Base-by-base conservation (phyloP, 2,113 vertebrate genomes). In the Melanerpes aurifrons region DNA sequence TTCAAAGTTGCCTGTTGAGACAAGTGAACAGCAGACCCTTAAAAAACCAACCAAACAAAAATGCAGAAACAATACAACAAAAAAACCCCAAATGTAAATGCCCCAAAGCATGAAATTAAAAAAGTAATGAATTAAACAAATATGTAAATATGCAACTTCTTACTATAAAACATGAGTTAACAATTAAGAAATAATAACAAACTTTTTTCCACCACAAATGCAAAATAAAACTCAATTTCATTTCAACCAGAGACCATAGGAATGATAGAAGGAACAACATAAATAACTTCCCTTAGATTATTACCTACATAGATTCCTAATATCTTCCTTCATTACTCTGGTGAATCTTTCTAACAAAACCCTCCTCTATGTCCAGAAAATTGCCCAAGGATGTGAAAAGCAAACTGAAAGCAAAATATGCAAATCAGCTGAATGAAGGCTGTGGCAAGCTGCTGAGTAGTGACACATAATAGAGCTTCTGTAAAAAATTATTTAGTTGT, bases 251-350 rank as follows among this genome's bases (percentile, higher is more conserved):
- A 86, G 24, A 82, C 10, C 4, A 22, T 0, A 40, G 8, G 35
- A 82, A 68, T 14, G 10, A n/a, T 32, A 76, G 20, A 73, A 59
- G 1, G 10, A 77, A 67, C 25, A 15, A 54, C 6, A 75, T 63
- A 76, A 82, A 16, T 17, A 72, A 48, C 82, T 6, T 37, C 12
- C 37, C 2, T 40, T 63, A 70, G 11, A 68, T 2, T 20, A 48
- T 54, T 32, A 70, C 0, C 1, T 6, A 68, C 3, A 22, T 20
- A 29, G 15, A 2, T 71, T 75, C 37, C 26, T 18, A 72, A 5
- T 28, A 78, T 66, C 76, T 69, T 40, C 9, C 13, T 47, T 47
- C 31, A 53, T 82, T 77, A 69, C 3, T 1, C 4, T 63, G 1
- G 4, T 50, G 47, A 86, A 20, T 68, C 5, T 29, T 29, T 37